Evolutionary conservation across 2,797 vertebrate genomes (phyloP).

Genomic region (Hyperoplus immaculatus): DNA sequence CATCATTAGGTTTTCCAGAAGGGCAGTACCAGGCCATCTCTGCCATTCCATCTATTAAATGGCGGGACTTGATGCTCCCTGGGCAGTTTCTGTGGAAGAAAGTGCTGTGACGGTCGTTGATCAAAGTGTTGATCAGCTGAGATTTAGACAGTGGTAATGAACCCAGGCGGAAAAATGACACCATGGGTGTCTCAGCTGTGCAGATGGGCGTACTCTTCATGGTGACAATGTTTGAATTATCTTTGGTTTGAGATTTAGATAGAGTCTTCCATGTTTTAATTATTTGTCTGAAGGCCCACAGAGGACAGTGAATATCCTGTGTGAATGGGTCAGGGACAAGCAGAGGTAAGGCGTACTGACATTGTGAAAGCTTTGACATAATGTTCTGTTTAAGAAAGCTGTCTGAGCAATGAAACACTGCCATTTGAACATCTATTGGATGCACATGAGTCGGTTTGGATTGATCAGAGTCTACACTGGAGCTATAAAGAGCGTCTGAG

Average conservation of each 20-base stretch:
- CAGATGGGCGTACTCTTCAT: slow-evolving; percentile 69
- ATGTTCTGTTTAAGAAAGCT: slow-evolving; percentile 80
- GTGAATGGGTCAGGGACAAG: slow-evolving; percentile 80
- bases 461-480: not conserved
- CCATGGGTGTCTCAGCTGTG: slow-evolving; percentile 70
- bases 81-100: no score
- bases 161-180: slow-evolving; percentile 81
- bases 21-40: no score
- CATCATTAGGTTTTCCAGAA: no score
- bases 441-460: slow-evolving; percentile 56
- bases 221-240: slow-evolving; percentile 5
- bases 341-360: slow-evolving; percentile 86
- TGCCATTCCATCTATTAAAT: no score
- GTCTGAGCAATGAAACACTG: slow-evolving; percentile 83
- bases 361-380: slow-evolving; percentile 73
- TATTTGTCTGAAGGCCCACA: slow-evolving; percentile 72
- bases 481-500: not conserved
- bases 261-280: slow-evolving; percentile 74
- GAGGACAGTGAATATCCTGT: slow-evolving; percentile 29
- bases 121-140: no score
- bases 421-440: slow-evolving; percentile 85
- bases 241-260: slow-evolving; percentile 10
- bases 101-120: no score
- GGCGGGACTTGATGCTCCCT: no score
- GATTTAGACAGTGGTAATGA: no score